These are phyloP conservation scores for Tetranychus truncatus DNA, from an alignment of 2,888 invertebrate genomes.

Conservation along the genomic window DNA sequence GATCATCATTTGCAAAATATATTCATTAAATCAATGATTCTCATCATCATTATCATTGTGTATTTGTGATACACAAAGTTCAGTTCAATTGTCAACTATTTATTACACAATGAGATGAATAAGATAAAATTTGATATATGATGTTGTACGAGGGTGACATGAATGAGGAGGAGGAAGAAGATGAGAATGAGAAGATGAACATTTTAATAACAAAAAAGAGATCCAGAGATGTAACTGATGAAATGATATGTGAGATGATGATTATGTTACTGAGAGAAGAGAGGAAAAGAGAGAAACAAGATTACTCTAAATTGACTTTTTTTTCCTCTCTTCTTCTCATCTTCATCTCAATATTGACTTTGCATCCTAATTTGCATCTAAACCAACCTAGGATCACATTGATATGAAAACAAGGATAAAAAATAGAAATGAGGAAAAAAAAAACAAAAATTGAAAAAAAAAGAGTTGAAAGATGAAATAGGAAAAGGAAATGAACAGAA, in stretches of 20 bases:
- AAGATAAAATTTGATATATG: slow-evolving; percentile 1
- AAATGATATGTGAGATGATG: background rate
- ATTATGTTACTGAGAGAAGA: background rate
- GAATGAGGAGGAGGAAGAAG: background rate
- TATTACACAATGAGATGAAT: background rate
- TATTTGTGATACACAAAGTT: background rate
- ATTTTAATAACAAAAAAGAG: background rate
- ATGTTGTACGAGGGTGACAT: background rate
- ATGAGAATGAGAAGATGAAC: background rate
- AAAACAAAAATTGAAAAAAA: background rate
- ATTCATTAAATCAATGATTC: slow-evolving; percentile 1
- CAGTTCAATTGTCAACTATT: background rate
- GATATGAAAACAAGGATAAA: background rate
- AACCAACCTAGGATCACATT: background rate
- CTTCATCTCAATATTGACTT: background rate
- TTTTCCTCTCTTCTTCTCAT: background rate
- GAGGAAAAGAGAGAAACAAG: background rate
- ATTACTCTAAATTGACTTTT: background rate
- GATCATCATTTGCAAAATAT: background rate
- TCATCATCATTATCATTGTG: background rate
- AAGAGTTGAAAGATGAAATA: background rate
- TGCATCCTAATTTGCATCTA: background rate
- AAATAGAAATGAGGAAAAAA: background rate
- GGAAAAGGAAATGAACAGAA: too few relatives aligned
- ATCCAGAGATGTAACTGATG: background rate